Evolutionary conservation across 2,888 invertebrate species (phyloP), one percentile per base, ranked within the genome.

Genomic region (Diarsia mendica): DNA sequence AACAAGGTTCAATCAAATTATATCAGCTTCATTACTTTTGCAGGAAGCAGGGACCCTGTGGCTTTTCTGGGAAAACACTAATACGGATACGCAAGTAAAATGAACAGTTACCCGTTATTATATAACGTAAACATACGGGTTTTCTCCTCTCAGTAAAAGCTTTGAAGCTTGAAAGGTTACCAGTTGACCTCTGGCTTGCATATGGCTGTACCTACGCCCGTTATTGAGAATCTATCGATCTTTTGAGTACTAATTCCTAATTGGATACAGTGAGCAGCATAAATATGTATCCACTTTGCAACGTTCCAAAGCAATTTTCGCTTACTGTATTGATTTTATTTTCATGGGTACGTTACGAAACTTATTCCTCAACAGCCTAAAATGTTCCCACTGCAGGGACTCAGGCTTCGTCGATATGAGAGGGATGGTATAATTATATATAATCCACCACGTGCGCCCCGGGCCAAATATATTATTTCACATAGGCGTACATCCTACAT

Each of bases 151-250:
- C 70, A 48, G 63, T 67, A 75, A 74, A 74, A 71, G 73, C 67
- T 15, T 46, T 11, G n/a, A n/a, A n/a, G n/a, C n/a, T n/a, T n/a
- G 10, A 76, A 79, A 83, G 76, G 68, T 80, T 65, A 69, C 72
- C 53, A 11, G 28, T 39, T 74, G 72, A 83, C 73, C 83, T 77
- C 68, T 63, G 20, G 39, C 49, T 80, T 58, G 51, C 18, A 61
- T 58, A 67, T 70, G 66, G 67, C 39, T 64, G 67, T 39, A 61
- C 33, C 58, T 49, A 33, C 28, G 39, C 58, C 53, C 61, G 33
- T 33, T 75, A 72, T 55, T 11, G n/a, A 39, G 58, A 75, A 73
- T 53, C 49, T 33, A 71, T 72, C 48, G 20, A 74, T 39, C 15
- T 69, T 64, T 49, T 28, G 20, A 64, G 75, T 55, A 3, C 28